A percentile compares a stretch with the other conserved stretches of the same genome.
Conservation (phyloP, 2,888 invertebrate species). For the Drosophila yooni region DNA sequence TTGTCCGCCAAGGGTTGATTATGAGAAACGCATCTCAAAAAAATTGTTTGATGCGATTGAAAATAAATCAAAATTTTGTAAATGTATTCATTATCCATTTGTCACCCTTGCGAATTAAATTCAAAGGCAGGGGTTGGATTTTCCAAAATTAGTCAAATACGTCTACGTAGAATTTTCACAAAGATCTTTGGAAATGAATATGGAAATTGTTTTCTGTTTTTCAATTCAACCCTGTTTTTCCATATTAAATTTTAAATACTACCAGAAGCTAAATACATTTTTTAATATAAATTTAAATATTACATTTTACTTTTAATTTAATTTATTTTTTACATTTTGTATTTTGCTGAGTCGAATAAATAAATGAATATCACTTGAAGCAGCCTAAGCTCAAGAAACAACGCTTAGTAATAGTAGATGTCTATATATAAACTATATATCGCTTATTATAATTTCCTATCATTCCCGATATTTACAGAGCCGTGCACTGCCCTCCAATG, state of each 20-base stretch:
- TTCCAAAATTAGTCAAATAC: background rate
- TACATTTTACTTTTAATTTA: background rate
- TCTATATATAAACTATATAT: background rate
- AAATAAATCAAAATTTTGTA: background rate
- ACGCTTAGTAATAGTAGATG: background rate
- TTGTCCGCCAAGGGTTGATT: background rate
- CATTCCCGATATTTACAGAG: constrained; percentile 83
- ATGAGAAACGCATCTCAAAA: background rate
- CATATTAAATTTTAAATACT: background rate
- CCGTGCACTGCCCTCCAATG: constrained; percentile 83
- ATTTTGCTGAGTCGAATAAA: background rate
- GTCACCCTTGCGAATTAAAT: background rate
- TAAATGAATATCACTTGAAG: background rate
- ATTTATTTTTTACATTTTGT: background rate
- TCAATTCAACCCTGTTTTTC: background rate
- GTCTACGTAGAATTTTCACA: background rate
- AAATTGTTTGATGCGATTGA: background rate
- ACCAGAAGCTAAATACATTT: background rate
- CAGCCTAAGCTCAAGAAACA: background rate
- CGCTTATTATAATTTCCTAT: background rate
- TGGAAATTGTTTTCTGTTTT: background rate
- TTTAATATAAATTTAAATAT: background rate
- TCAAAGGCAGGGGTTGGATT: background rate
- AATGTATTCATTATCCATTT: background rate
- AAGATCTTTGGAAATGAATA: background rate